Conservation (phyloP, 2,113 vertebrate genomes). For the Mustela lutreola region DNA sequence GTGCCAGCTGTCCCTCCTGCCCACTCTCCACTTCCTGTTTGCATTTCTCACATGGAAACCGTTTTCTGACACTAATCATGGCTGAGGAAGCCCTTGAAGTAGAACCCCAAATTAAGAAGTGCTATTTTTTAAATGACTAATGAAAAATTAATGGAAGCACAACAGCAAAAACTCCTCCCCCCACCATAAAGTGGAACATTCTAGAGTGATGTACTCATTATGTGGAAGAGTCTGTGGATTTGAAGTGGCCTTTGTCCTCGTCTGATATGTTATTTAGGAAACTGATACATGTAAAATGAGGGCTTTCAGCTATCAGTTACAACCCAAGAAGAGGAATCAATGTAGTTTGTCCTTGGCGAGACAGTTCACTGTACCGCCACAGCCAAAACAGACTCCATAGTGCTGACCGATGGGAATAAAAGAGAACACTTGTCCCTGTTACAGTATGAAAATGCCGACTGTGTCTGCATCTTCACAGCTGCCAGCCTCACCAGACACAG, state of each 20-base stretch:
- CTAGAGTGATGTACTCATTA: slow-evolving; percentile 39
- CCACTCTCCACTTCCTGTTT: slow-evolving; percentile 44
- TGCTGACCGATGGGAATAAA: not conserved
- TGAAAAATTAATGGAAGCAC: slow-evolving; percentile 52
- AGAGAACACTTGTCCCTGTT: not conserved
- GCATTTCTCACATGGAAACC: not conserved
- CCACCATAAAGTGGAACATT: not conserved
- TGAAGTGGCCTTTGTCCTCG: slow-evolving; percentile 18
- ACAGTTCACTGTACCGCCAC: not conserved
- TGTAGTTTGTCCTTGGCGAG: not conserved
- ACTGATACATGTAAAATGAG: slow-evolving; percentile 63
- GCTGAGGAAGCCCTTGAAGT: not conserved
- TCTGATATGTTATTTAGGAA: slow-evolving; percentile 72
- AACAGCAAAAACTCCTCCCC: not conserved
- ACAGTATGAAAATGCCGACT: not conserved
- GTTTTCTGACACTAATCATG: not conserved
- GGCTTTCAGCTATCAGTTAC: slow-evolving; percentile 23
- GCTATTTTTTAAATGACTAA: slow-evolving; percentile 46
- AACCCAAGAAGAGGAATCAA: not conserved
- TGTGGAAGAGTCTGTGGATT: slow-evolving; percentile 52
- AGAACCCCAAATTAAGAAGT: not conserved
- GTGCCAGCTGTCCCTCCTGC: not conserved
- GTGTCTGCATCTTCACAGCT: not conserved
- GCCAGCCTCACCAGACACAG: not conserved
- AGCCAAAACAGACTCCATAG: not conserved